Conservation (phyloP, 1,140 invertebrate species). For the Rhopalosiphum padi region DNA sequence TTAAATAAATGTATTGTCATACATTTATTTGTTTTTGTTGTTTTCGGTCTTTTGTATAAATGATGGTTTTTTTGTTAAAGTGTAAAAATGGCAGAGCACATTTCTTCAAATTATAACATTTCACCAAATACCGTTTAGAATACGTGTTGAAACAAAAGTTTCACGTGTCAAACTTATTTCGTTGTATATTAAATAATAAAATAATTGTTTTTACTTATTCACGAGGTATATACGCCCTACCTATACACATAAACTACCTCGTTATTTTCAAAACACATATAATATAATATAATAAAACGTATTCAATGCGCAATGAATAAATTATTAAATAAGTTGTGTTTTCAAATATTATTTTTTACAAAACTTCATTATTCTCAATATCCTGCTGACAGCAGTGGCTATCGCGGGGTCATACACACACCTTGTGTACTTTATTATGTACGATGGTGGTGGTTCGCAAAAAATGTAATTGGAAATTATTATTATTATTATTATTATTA, state of each 20-base stretch:
- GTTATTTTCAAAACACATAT: neutral
- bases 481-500: neutral
- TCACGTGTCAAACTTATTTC: neutral
- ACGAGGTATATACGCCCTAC: neutral
- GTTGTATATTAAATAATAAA: neutral
- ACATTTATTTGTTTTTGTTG: neutral
- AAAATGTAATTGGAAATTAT: neutral
- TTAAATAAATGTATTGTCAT: neutral
- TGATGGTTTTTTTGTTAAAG: neutral
- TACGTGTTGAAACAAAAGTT: neutral
- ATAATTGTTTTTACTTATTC: neutral
- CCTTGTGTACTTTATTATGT: neutral
- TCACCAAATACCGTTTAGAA: neutral
- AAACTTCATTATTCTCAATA: neutral
- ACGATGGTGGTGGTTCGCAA: neutral
- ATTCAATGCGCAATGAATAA: neutral
- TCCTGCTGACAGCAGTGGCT: neutral
- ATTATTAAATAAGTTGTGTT: neutral
- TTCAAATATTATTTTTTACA: neutral
- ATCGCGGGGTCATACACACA: neutral
- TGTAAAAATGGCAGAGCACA: neutral
- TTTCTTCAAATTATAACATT: constrained; percentile 17
- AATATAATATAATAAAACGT: neutral
- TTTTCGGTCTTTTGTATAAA: too few relatives aligned
- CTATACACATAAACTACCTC: neutral